Evolutionary conservation across 2,888 invertebrate genomes (phyloP), one percentile per base, ranked within the genome.

Genomic region (Drosophila meridiana): DNA sequence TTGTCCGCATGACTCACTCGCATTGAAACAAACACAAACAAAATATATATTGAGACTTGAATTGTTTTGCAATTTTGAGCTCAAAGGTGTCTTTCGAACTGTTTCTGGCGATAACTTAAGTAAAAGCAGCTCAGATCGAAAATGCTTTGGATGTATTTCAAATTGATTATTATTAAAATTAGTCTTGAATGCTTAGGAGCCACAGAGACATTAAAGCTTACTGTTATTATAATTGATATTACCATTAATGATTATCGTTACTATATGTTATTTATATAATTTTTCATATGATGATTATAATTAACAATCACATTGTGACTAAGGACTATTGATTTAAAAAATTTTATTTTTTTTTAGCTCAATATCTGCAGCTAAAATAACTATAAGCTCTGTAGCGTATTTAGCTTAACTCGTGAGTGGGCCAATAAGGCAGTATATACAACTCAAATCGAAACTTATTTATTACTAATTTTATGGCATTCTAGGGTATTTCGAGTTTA

Each of bases 1-100:
- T 50, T 36, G 34, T 26, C 40, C 34, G 55, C 6, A 36, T 67
- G 67, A 67, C 34, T 67, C 67, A 66, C 20, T n/a, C 47, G 26
- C 53, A 28, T 55, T 14, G 8, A 26, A 3, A 38, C 8, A 20
- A 11, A 20, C 3, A 20, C 20, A 1, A 50, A 34, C 20, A 20
- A 20, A 20, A 20, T 20, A 11, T 20, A 11, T 4, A 14, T 53
- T 53, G 53, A 13, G 36, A 34, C 34, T 20, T 14, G 11, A 20
- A 34, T 52, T 34, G 52, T 1, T 13, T 20, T 3, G 26, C 13
- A 48, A 7, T 48, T 30, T 34, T 34, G n/a, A 5, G 13, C 50
- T 32, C n/a, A 32, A 50, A n/a, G 32, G 50, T 5, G 14, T 26
- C 14, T 28, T 2, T 6, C 0, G 13, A 47, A 47, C 7, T 3